Evolutionary conservation across 2,797 vertebrate genomes (phyloP).

Genomic region (Manis javanica): DNA sequence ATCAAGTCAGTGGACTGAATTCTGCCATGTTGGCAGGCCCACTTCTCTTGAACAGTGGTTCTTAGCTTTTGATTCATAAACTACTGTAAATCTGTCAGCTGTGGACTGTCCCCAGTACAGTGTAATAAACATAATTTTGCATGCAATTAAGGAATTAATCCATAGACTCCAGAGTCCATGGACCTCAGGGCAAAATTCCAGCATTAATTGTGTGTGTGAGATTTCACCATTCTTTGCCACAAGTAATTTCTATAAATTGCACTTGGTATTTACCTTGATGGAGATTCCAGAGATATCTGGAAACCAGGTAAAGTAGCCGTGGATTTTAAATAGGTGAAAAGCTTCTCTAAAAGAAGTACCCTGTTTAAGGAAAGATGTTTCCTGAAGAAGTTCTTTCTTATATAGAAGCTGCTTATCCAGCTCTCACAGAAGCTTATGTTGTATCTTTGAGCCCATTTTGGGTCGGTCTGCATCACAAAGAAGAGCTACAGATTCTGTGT

Average conservation of each 20-base stretch:
- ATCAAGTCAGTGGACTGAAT: background rate
- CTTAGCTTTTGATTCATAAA: background rate
- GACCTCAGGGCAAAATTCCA: background rate
- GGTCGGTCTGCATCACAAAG: background rate
- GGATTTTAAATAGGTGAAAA: background rate
- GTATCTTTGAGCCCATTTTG: background rate
- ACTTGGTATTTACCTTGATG: background rate
- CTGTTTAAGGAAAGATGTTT: background rate
- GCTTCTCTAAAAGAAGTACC: background rate
- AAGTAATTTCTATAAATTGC: constrained; percentile 24
- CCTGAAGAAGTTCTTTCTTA: background rate
- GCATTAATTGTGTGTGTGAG: background rate
- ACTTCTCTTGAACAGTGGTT: background rate
- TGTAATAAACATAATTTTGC: background rate
- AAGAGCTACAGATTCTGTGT: background rate
- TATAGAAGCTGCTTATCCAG: background rate
- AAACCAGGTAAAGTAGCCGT: background rate
- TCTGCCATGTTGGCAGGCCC: background rate
- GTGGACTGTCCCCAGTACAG: background rate
- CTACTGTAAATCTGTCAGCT: background rate
- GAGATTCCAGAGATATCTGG: background rate
- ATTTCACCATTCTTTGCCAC: constrained; percentile 20
- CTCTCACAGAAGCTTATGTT: background rate
- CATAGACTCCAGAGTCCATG: background rate
- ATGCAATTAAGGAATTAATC: background rate